phyloP scores from a whole-genome alignment of 2,113 vertebrate species.

The Lampris megalopsis region DNA sequence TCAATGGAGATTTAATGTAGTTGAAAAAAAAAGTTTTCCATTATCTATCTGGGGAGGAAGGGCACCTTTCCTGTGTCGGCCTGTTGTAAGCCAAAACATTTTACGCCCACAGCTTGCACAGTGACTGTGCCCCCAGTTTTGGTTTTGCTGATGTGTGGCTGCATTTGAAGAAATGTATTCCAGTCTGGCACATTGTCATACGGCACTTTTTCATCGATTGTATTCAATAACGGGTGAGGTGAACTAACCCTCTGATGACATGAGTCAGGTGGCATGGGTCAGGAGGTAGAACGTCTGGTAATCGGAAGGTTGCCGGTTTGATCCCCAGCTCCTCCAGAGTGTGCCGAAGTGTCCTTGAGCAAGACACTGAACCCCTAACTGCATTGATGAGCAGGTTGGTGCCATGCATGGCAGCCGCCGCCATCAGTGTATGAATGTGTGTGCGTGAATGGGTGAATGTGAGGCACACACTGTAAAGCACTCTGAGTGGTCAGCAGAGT shows the following conservation, averaged over 20 bases:
- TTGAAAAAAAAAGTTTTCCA: neutral
- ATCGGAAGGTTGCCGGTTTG: too few relatives aligned
- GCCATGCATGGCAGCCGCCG: too few relatives aligned
- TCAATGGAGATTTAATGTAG: neutral
- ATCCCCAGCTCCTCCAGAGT: too few relatives aligned
- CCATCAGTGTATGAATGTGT: too few relatives aligned
- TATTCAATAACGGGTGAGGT: conserved; percentile 27
- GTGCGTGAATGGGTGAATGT: too few relatives aligned
- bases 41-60: neutral
- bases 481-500: too few relatives aligned
- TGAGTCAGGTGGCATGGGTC: conserved; percentile 28
- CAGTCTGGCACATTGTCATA: conserved; percentile 14
- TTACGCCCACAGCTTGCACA: conserved; percentile 27
- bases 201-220: conserved; percentile 15
- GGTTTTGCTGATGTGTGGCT: conserved; percentile 37
- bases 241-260: neutral
- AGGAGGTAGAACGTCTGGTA: too few relatives aligned
- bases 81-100: conserved; percentile 48
- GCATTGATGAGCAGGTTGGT: too few relatives aligned
- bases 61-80: conserved; percentile 24
- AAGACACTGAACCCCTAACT: too few relatives aligned
- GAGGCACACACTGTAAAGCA: too few relatives aligned
- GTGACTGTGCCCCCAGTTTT: conserved; percentile 42
- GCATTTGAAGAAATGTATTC: conserved; percentile 31
- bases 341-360: too few relatives aligned